Evolutionary conservation across 2,797 vertebrate species (phyloP).

Genomic region (Gallirallus australis): DNA sequence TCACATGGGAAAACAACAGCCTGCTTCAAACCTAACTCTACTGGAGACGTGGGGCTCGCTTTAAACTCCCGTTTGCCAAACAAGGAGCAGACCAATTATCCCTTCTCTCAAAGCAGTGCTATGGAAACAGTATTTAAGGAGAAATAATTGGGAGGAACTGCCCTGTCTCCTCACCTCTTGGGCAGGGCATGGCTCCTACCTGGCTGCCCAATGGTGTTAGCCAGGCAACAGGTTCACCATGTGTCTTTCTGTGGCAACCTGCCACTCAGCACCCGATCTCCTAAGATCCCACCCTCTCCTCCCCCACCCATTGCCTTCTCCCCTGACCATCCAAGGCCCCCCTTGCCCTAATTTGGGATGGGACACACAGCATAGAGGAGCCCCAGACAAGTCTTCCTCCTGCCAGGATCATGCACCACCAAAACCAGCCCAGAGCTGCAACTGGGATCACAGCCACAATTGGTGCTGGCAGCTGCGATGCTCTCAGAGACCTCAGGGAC

Average conservation of each 20-base stretch:
- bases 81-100: not conserved
- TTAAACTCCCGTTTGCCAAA: not conserved
- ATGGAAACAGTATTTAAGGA: not conserved
- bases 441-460: not conserved
- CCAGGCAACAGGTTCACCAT: not conserved
- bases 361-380: not conserved
- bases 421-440: rapidly evolving
- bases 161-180: rapidly evolving
- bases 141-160: not conserved
- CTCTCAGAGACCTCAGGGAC: not conserved
- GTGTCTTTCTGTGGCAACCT: rapidly evolving
- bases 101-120: not conserved
- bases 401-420: rapidly evolving
- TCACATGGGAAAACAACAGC: not conserved
- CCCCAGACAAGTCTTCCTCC: not conserved
- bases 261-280: not conserved
- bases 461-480: not conserved
- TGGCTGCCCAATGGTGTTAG: rapidly evolving
- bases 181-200: not conserved
- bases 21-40: not conserved
- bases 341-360: not conserved
- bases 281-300: not conserved
- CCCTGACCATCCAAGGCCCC: not conserved
- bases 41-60: not conserved
- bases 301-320: not conserved